Base-by-base conservation (phyloP, 2,797 vertebrate genomes). In the Apogon hyalosoma region DNA sequence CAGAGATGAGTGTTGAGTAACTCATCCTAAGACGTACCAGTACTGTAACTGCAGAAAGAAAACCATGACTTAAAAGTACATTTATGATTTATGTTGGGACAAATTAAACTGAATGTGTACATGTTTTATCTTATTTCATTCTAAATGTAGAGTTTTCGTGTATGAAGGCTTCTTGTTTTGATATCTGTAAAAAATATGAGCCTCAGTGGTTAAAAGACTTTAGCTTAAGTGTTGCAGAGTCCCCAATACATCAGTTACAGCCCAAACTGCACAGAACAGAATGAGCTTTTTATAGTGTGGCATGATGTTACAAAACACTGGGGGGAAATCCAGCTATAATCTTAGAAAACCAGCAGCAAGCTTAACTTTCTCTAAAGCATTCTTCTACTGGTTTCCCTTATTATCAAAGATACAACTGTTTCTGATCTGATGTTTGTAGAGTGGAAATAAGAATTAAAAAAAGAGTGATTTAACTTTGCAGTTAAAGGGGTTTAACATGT, bases 191-290 rank as follows among this genome's bases (percentile, higher is more conserved):
- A 42, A 72, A 54, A 41, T 42, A 14, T 1, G 41, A 57, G 59
- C 73, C 54, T 80, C 54, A 63, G 53, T 51, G 18, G 53, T 41
- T 15, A 41, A 64, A 58, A 80, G 50, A 59, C 61, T 81, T 72
- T 55, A 71, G 60, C 61, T 78, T 39, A 73, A 21, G 46, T 61
- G 66, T 66, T 54, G 42, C 69, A 39, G 52, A 86, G 83, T 79
- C 71, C 71, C n/a, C 60, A 74, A 80, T 81, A 75, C 46, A 73
- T 77, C 60, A 77, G 21, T 74, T 78, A 77, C 72, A 75, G 59
- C n/a, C 11, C 11, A 48, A 67, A 48, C 47, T 13, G 51, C 21
- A 47, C 50, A 47, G 58, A 40, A 28, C 14, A 28, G 2, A 18
- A 7, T 28, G 11, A 39, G 28, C 64, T 76, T 79, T 81, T 82